A percentile compares a stretch with the other conserved stretches of the same genome.
Evolutionary conservation across 2,888 invertebrate genomes (phyloP).

Genomic region (Hedya salicella): DNA sequence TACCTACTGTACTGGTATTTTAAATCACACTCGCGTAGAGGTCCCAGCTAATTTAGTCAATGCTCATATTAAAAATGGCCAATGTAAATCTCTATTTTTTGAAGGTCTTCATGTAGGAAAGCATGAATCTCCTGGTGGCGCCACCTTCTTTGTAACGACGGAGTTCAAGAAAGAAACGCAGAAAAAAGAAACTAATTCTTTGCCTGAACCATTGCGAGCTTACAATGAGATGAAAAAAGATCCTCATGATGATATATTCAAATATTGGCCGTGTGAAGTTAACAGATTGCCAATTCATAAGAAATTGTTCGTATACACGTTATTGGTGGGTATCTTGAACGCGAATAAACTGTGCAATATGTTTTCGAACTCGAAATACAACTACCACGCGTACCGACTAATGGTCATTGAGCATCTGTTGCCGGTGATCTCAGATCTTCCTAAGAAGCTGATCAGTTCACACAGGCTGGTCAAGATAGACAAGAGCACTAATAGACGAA

Average conservation of each 20-base stretch:
- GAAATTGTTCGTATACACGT: slow-evolving; percentile 21
- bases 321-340: background rate
- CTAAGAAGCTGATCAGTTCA: background rate
- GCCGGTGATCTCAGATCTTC: background rate
- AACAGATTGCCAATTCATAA: background rate
- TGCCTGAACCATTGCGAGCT: slow-evolving; percentile 5
- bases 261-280: slow-evolving; percentile 15
- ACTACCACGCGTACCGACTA: slow-evolving; percentile 9
- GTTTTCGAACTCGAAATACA: background rate
- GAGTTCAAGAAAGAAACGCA: background rate
- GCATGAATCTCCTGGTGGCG: background rate
- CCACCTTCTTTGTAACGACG: slow-evolving; percentile 6
- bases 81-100: slow-evolving; percentile 6
- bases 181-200: background rate
- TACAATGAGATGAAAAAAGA: background rate
- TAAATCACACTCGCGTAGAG: background rate
- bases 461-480: slow-evolving; percentile 13
- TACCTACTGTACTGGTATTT: slow-evolving; percentile 18
- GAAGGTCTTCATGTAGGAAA: slow-evolving; percentile 11
- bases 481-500: background rate
- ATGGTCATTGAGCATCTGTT: slow-evolving; percentile 17
- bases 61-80: background rate
- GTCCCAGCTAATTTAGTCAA: background rate
- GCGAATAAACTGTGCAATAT: slow-evolving; percentile 19
- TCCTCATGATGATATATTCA: slow-evolving; percentile 3